Evolutionary conservation across 2,888 invertebrate genomes (phyloP).

Genomic region (Drosophila histrio): DNA sequence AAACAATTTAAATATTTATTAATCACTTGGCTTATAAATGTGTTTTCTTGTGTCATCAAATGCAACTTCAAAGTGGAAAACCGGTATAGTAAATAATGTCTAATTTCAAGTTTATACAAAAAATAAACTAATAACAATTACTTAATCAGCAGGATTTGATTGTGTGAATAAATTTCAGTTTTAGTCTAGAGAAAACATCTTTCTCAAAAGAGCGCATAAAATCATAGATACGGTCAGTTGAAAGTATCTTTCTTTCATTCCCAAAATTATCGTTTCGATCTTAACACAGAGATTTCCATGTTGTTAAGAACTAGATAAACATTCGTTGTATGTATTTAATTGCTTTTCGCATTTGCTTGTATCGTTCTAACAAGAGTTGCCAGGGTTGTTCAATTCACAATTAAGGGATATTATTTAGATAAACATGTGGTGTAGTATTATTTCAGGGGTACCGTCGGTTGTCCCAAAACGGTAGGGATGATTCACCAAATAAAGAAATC

Average conservation of each 20-base stretch:
- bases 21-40: neutral
- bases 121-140: neutral
- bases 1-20: conserved; percentile 13
- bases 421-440: neutral
- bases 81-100: neutral
- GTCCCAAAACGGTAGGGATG: conserved; percentile 2
- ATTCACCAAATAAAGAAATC: neutral
- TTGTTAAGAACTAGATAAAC: conserved; percentile 6
- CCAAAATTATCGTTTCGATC: neutral
- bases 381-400: conserved; percentile 1
- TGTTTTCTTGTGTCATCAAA: neutral
- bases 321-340: conserved; percentile 6
- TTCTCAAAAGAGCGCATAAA: neutral
- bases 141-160: neutral
- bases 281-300: conserved; percentile 1
- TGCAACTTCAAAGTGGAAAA: neutral
- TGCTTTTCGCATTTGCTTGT: conserved; percentile 1
- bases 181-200: neutral
- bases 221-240: neutral
- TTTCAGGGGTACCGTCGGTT: neutral
- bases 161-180: too few species aligned
- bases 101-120: neutral
- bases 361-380: neutral
- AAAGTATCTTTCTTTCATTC: neutral
- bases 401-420: conserved; percentile 7